A percentile compares a stretch with the other conserved stretches of the same genome.
Conservation (phyloP, 2,113 vertebrate species). For the Chitala chitala region DNA sequence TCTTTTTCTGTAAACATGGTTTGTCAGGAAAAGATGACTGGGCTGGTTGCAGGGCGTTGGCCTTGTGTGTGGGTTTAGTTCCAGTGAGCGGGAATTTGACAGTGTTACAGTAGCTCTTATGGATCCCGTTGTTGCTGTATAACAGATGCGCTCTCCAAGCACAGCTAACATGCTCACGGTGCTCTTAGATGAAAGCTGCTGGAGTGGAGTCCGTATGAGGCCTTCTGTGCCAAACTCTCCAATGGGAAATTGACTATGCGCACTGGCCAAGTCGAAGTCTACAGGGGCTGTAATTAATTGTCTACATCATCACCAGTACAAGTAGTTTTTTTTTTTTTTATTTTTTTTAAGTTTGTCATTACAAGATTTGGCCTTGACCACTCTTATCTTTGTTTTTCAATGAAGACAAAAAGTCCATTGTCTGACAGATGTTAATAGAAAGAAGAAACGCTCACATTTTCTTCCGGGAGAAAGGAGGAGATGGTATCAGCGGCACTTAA, state of each 20-base stretch:
- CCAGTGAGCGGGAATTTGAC: no score
- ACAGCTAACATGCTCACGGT: slow-evolving; percentile 21
- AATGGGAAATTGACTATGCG: slow-evolving; percentile 44
- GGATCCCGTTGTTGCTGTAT: slow-evolving; percentile 36
- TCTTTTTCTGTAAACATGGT: no score
- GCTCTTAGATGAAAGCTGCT: not conserved
- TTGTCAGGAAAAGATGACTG: no score
- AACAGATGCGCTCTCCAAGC: slow-evolving; percentile 33
- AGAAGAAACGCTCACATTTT: not conserved
- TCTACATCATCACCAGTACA: slow-evolving; percentile 40
- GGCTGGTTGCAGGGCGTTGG: no score
- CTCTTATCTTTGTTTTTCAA: not conserved
- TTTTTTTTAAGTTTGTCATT: slow-evolving; percentile 37
- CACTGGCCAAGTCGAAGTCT: slow-evolving; percentile 39
- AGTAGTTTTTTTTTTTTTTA: slow-evolving; percentile 32
- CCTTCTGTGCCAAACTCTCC: no score
- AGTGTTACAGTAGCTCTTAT: slow-evolving; percentile 20
- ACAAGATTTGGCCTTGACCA: slow-evolving; percentile 30
- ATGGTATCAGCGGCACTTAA: not conserved
- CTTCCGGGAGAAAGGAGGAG: not conserved
- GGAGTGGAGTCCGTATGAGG: slow-evolving; percentile 22
- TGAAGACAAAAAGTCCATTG: not conserved
- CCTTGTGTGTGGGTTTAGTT: no score
- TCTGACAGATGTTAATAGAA: not conserved
- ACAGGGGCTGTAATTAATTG: slow-evolving; percentile 48